Percentiles rank a stretch among this genome's conserved stretches.
phyloP scores from a whole-genome alignment of 2,797 vertebrate species.

The Fistularia commersonii region DNA sequence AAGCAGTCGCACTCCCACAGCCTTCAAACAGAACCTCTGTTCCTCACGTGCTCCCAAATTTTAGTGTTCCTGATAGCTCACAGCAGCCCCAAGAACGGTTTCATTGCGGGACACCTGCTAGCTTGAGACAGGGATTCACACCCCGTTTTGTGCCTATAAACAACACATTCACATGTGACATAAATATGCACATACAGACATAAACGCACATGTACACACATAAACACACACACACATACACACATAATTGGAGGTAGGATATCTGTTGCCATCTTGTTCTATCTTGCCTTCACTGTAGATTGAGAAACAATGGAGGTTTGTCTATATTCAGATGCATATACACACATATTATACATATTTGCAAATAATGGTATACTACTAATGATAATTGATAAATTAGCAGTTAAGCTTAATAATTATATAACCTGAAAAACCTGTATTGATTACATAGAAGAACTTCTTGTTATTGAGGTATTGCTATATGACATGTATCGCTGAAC shows the following conservation, averaged over 20 bases:
- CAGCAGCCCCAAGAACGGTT: constrained; percentile 8
- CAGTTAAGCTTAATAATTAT: constrained; percentile 83
- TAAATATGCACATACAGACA: constrained; percentile 1
- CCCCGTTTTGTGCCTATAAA: constrained; percentile 63
- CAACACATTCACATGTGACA: constrained; percentile 20
- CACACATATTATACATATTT: constrained; percentile 75
- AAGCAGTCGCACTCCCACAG: constrained; percentile 4
- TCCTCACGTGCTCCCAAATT: constrained; percentile 20
- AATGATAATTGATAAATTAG: constrained; percentile 84
- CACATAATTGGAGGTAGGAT: constrained; percentile 25
- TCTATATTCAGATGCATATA: constrained; percentile 67
- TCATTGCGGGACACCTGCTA: constrained; percentile 26
- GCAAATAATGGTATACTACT: constrained; percentile 77
- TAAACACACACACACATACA: constrained; percentile 12
- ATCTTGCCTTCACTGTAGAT: constrained; percentile 58
- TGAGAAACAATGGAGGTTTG: constrained; percentile 55
- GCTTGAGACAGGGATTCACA: constrained; percentile 36
- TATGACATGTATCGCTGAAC: constrained; percentile 80
- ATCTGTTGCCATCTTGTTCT: constrained; percentile 62
- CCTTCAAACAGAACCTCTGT: not conserved
- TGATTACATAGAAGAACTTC: constrained; percentile 82
- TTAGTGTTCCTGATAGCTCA: constrained; percentile 23
- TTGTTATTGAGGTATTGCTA: constrained; percentile 81
- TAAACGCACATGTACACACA: constrained; percentile 13
- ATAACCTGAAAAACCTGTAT: constrained; percentile 79